phyloP scores from a whole-genome alignment of 2,113 vertebrate genomes.

The Otis tarda region DNA sequence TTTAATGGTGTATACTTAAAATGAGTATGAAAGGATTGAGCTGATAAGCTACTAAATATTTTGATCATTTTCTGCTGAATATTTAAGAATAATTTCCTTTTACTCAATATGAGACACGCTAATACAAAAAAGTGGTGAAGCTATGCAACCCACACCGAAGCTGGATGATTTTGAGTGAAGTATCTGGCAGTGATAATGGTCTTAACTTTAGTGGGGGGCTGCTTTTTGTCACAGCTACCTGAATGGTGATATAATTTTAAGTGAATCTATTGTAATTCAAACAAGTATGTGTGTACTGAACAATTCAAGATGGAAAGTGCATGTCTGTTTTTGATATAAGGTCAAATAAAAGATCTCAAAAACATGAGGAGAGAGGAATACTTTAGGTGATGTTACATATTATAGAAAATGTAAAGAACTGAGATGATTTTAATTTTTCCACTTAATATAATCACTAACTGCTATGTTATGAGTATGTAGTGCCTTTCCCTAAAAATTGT shows the following conservation, averaged over 20 bases:
- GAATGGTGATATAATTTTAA: conserved; percentile 8
- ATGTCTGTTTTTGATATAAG: not conserved
- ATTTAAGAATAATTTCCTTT: conserved; percentile 11
- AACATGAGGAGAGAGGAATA: not conserved
- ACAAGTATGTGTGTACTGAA: not conserved
- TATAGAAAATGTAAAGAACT: not conserved
- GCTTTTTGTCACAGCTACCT: conserved; percentile 30
- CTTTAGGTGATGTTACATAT: not conserved
- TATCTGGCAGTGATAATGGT: conserved; percentile 31
- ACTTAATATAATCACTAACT: not conserved
- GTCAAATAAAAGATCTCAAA: not conserved
- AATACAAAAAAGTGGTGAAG: not conserved
- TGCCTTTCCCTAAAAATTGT: not conserved
- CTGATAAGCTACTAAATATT: not conserved
- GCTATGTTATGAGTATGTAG: not conserved
- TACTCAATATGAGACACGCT: not conserved
- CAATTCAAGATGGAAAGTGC: not conserved
- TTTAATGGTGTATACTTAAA: not conserved
- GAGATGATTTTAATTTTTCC: not conserved
- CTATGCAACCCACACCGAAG: conserved; percentile 6
- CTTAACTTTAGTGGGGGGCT: not conserved
- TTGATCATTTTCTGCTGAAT: not conserved
- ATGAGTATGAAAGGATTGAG: not conserved
- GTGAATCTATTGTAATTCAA: conserved; percentile 12
- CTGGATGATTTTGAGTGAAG: conserved; percentile 38